Evolutionary conservation across 2,888 invertebrate genomes (phyloP).

Genomic region (Bursaphelenchus okinawaensis): DNA sequence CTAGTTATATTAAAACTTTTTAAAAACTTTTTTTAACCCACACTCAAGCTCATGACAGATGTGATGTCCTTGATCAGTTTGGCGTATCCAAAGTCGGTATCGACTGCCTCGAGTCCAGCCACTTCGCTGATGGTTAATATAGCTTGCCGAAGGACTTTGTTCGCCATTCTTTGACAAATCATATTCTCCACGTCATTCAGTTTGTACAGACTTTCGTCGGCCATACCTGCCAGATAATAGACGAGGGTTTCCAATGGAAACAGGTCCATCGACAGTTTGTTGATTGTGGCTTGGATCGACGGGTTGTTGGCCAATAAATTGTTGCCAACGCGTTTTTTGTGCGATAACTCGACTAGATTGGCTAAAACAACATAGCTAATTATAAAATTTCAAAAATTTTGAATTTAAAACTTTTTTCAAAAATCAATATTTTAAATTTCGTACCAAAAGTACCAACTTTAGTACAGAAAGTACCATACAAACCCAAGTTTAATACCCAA

Average conservation of each 20-base stretch:
- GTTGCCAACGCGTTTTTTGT: slow-evolving; percentile 24
- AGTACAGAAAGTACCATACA: background rate
- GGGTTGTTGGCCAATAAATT: slow-evolving; percentile 26
- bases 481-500: no score
- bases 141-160: slow-evolving; percentile 28
- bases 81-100: slow-evolving; percentile 37
- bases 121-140: slow-evolving; percentile 36
- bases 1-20: slow-evolving; percentile 9
- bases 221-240: slow-evolving; percentile 52
- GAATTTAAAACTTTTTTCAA: no score
- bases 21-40: slow-evolving; percentile 18
- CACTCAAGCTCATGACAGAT: slow-evolving; percentile 41
- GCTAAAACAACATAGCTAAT: no score
- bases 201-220: slow-evolving; percentile 48
- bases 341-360: slow-evolving; percentile 26
- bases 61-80: slow-evolving; percentile 43
- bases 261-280: slow-evolving; percentile 29
- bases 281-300: slow-evolving; percentile 32
- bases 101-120: slow-evolving; percentile 36
- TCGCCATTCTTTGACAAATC: slow-evolving; percentile 34
- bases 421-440: no score
- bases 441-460: no score
- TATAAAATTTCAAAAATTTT: no score
- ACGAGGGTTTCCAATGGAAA: slow-evolving; percentile 50
- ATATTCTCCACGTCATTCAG: slow-evolving; percentile 52